Evolutionary conservation across 2,113 vertebrate genomes (phyloP).

Genomic region (Cynoglossus semilaevis): DNA sequence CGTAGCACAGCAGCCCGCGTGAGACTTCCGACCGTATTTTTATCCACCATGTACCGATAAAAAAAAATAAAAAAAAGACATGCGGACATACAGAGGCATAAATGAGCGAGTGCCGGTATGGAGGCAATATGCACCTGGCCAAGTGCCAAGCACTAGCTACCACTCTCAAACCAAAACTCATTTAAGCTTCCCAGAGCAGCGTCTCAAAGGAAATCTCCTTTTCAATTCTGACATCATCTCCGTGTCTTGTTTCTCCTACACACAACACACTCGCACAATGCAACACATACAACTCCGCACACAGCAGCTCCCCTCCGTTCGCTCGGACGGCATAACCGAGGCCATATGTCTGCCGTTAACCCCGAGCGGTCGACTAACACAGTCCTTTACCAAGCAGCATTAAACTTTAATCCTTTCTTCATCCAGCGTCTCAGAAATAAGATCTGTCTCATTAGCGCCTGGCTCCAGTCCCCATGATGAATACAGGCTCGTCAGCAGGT

Average conservation of each 20-base stretch:
- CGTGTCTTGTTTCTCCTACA: slow-evolving; percentile 24
- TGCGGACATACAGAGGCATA: slow-evolving; percentile 21
- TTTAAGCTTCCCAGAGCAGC: slow-evolving; percentile 36
- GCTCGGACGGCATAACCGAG: too few relatives aligned
- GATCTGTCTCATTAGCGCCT: too few relatives aligned
- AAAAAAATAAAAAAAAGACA: slow-evolving; percentile 14
- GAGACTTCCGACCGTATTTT: slow-evolving; percentile 5
- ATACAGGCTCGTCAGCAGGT: slow-evolving; percentile 23
- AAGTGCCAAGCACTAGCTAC: slow-evolving; percentile 32
- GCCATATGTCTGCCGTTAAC: too few relatives aligned
- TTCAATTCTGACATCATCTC: slow-evolving; percentile 45
- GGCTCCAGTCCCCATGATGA: too few relatives aligned
- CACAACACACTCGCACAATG: slow-evolving; percentile 16
- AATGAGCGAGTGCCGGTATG: slow-evolving; percentile 30
- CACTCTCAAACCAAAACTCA: slow-evolving; percentile 51
- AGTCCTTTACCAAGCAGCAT: too few relatives aligned
- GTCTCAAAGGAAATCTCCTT: slow-evolving; percentile 46
- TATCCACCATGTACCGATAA: slow-evolving; percentile 13
- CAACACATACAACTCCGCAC: too few relatives aligned
- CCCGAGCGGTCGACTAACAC: too few relatives aligned
- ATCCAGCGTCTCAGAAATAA: too few relatives aligned
- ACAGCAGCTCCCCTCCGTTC: too few relatives aligned
- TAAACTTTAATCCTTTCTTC: too few relatives aligned
- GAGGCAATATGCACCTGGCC: slow-evolving; percentile 42
- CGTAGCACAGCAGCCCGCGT: slow-evolving; percentile 1